phyloP scores from a whole-genome alignment of 1,140 invertebrate species.

The Drosophila pandora region DNA sequence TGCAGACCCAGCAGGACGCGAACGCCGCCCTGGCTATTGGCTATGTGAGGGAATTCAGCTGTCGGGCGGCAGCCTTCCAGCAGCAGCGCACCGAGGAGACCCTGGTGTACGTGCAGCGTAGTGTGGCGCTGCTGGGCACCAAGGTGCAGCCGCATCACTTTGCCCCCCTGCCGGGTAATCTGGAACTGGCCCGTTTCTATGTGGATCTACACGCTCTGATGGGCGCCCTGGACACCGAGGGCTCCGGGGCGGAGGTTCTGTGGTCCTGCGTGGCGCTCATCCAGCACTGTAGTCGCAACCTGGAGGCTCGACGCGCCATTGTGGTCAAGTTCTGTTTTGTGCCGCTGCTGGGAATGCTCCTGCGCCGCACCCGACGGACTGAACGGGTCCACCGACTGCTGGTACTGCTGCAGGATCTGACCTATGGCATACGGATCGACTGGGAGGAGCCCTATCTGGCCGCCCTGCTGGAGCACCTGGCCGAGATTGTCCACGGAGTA shows the following conservation, averaged over 20 bases:
- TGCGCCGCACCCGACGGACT: constrained; percentile 62
- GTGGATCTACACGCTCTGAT: constrained; percentile 80
- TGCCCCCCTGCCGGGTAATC: constrained; percentile 43
- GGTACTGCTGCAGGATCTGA: constrained; percentile 85
- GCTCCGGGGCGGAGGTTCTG: constrained; percentile 61
- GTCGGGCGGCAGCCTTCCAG: constrained; percentile 58
- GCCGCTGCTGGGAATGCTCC: constrained; percentile 84
- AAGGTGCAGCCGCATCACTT: constrained; percentile 67
- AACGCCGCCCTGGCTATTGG: constrained; percentile 56
- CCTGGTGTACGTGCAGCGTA: constrained; percentile 67
- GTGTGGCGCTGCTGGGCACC: constrained; percentile 64
- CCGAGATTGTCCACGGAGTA: constrained; percentile 74
- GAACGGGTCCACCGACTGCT: constrained; percentile 84
- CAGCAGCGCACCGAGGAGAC: constrained; percentile 62
- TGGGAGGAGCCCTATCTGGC: constrained; percentile 86
- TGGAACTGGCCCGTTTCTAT: constrained; percentile 74
- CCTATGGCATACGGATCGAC: constrained; percentile 86
- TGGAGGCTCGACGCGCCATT: constrained; percentile 84
- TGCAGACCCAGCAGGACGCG: constrained; percentile 42
- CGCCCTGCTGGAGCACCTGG: constrained; percentile 84
- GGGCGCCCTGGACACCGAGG: constrained; percentile 66
- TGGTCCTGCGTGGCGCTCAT: constrained; percentile 85
- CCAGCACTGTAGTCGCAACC: constrained; percentile 85
- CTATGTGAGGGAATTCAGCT: constrained; percentile 73
- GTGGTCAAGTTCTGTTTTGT: constrained; percentile 86